These are phyloP conservation scores for Leptestheria dahalacensis DNA, from an alignment of 1,140 invertebrate genomes.

Conservation along the genomic window DNA sequence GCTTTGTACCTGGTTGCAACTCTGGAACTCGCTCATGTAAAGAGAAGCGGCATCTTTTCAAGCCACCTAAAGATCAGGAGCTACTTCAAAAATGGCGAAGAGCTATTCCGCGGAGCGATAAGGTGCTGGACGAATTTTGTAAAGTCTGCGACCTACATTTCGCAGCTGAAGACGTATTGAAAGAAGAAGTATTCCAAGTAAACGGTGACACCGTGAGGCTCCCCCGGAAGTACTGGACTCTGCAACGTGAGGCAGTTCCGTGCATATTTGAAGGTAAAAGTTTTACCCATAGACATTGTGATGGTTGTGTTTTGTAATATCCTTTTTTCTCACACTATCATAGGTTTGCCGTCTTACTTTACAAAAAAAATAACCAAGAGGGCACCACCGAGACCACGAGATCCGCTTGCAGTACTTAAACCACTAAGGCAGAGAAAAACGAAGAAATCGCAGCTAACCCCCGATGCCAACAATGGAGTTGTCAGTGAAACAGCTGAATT, in stretches of 20 bases:
- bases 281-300: too few species aligned
- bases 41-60: not conserved
- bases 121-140: not conserved
- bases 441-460: too few species aligned
- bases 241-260: not conserved
- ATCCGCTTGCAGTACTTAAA: too few species aligned
- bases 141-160: not conserved
- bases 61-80: not conserved
- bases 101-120: not conserved
- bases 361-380: too few species aligned
- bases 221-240: not conserved
- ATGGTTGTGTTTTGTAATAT: too few species aligned
- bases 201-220: not conserved
- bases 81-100: not conserved
- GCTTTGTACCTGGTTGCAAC: not conserved
- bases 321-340: too few species aligned
- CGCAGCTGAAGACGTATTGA: not conserved
- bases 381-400: too few species aligned
- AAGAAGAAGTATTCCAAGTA: not conserved
- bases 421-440: too few species aligned
- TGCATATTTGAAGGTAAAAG: too few species aligned
- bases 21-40: not conserved
- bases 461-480: too few species aligned
- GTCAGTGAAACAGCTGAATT: too few species aligned
- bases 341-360: too few species aligned